Base-by-base conservation (phyloP, 1,140 invertebrate species). In the Harlomillsia oculata region DNA sequence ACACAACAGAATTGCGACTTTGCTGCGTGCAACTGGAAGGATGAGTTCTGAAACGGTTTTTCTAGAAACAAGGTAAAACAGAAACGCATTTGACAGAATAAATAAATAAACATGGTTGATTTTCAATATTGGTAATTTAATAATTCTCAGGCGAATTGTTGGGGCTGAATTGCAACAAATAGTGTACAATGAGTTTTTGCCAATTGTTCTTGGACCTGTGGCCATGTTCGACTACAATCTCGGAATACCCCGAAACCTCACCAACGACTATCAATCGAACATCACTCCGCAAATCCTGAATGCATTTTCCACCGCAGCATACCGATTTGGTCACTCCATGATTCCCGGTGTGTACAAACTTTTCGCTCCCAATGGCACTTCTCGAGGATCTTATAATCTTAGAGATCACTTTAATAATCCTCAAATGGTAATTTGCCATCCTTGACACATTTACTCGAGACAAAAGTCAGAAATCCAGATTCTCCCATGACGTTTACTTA, bases 271-370 rank as follows among this genome's bases (percentile, higher is more conserved):
- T 69, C 76, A 91, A 62, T 70, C 79, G 0, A 70, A 73, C 5
- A 73, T 88, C 5, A 81, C 97, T 72, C 80, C 93, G 0, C 78
- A 80, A 0, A 82, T 97, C 50, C 81, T 87, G 1, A 96, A 97
- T 72, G 82, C 81, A 66, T 99, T 99, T 75, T 85, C 94, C 0
- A 78, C 89, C 0, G 83, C 92, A 2, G 91, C 85, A 1, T 94
- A 89, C 67, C 74, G 89, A 52, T 96, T 97, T 68, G 93, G 89
- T 1, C 78, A 80, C 46, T 61, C 60, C 2, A 49, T 65, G 39
- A 46, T 66, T 21, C 30, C 53, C 37, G 55, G 58, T 18, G 21
- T 53, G 8, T 29, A 50, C 16, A n/a, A 69, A 14, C 67, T 55
- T 18, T 16, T 56, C 9, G 26, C 9, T n/a, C n/a, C 6, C 21